Evolutionary conservation across 1,140 invertebrate species (phyloP).

Genomic region (Leguminivora glycinivorella): DNA sequence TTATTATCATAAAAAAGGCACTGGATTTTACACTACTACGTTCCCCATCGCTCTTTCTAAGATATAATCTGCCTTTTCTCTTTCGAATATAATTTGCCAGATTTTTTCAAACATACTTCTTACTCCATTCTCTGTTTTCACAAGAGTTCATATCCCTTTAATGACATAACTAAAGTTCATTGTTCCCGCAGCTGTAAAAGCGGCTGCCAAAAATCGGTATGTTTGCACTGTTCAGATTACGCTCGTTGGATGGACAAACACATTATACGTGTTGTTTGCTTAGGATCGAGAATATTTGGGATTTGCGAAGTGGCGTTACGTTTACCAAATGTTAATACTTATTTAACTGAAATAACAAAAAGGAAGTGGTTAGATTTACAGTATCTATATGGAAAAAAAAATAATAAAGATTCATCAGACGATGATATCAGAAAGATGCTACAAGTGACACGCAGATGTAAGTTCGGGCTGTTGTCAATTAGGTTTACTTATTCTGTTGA

Average conservation of each 20-base stretch:
- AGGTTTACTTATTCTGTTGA: no score
- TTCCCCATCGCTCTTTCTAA: no score
- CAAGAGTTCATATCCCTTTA: slow-evolving; percentile 10
- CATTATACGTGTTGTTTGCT: slow-evolving; percentile 26
- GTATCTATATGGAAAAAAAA: no score
- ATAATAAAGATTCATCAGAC: no score
- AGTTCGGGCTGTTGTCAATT: no score
- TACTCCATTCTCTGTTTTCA: neutral
- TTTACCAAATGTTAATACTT: neutral
- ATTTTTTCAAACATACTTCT: neutral
- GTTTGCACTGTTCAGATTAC: slow-evolving; percentile 28
- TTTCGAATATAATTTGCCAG: no score
- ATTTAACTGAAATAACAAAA: neutral
- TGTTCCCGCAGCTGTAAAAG: slow-evolving; percentile 19
- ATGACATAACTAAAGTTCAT: neutral
- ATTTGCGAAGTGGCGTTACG: slow-evolving; percentile 2
- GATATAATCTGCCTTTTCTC: no score
- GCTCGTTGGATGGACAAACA: slow-evolving; percentile 29
- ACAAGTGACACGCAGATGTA: no score
- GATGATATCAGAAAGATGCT: no score
- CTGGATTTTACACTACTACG: no score
- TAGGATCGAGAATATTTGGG: neutral
- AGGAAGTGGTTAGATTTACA: no score
- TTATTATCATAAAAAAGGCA: no score
- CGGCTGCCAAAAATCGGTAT: slow-evolving; percentile 37